Conservation (phyloP, 2,797 vertebrate genomes). For the Falco rusticolus region DNA sequence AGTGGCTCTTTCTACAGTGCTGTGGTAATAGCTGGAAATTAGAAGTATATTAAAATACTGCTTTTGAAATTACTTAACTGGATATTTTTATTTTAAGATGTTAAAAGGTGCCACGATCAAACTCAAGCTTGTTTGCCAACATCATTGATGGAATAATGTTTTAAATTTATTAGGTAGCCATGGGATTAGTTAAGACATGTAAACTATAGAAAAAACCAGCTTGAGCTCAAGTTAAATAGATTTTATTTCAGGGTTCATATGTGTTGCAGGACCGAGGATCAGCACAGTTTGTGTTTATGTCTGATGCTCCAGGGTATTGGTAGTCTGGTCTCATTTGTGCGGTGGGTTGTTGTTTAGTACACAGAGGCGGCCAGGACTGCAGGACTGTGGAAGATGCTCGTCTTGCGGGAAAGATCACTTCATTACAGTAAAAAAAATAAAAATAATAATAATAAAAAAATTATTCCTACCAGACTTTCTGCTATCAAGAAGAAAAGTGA, state of each 20-base stretch:
- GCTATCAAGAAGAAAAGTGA: neutral
- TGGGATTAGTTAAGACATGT: neutral
- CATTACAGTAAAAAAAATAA: neutral
- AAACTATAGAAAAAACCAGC: neutral
- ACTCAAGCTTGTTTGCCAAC: neutral
- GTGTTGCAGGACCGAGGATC: neutral
- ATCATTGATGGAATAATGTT: neutral
- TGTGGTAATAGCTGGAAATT: neutral
- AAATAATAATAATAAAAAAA: no score
- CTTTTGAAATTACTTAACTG: neutral
- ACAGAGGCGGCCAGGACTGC: neutral
- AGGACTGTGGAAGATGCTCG: neutral
- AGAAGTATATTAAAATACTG: neutral
- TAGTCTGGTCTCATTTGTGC: neutral
- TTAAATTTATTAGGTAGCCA: neutral
- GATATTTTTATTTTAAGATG: neutral
- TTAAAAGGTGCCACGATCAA: neutral
- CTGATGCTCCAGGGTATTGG: neutral
- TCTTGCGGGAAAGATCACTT: neutral
- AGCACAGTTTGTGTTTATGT: neutral
- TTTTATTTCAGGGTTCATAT: neutral
- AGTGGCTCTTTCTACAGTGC: neutral
- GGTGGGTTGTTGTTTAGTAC: neutral
- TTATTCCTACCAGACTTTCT: neutral
- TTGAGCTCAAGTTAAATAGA: neutral